Evolutionary conservation across 2,888 invertebrate species (phyloP).

Genomic region (Agrenia bidenticulata): DNA sequence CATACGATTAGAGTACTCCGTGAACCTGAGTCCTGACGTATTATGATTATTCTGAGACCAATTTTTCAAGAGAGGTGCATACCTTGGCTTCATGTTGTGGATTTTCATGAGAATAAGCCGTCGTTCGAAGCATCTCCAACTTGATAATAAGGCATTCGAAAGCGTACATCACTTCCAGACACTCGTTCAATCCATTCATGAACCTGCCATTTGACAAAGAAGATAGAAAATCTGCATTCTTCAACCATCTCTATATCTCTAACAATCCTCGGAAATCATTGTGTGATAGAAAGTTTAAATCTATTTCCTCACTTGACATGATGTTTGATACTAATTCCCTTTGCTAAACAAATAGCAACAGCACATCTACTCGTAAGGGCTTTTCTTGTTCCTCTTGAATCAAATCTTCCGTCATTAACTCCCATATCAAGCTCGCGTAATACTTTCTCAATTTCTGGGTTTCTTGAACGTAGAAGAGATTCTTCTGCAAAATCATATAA

Average conservation of each 20-base stretch:
- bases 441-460: conserved; percentile 67
- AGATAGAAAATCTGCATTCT: too few relatives aligned
- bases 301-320: conserved; percentile 63
- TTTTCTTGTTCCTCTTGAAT: conserved; percentile 54
- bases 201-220: conserved; percentile 26
- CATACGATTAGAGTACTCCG: too few relatives aligned
- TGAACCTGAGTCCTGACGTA: too few relatives aligned
- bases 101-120: conserved; percentile 34
- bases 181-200: conserved; percentile 33
- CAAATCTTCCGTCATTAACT: conserved; percentile 60
- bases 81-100: conserved; percentile 43
- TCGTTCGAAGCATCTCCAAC: conserved; percentile 32
- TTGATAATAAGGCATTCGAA: conserved; percentile 33
- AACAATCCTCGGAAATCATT: too few relatives aligned
- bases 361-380: conserved; percentile 62
- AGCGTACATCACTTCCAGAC: conserved; percentile 41
- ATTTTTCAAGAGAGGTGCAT: too few relatives aligned
- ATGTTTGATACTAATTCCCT: conserved; percentile 73
- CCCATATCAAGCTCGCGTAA: conserved; percentile 67
- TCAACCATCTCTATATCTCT: too few relatives aligned
- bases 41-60: too few relatives aligned
- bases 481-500: conserved; percentile 65
- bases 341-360: conserved; percentile 70
- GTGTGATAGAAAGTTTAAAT: too few relatives aligned
- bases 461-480: conserved; percentile 70